Evolutionary conservation across 2,113 vertebrate species (phyloP).

Genomic region (Podocnemis expansa): DNA sequence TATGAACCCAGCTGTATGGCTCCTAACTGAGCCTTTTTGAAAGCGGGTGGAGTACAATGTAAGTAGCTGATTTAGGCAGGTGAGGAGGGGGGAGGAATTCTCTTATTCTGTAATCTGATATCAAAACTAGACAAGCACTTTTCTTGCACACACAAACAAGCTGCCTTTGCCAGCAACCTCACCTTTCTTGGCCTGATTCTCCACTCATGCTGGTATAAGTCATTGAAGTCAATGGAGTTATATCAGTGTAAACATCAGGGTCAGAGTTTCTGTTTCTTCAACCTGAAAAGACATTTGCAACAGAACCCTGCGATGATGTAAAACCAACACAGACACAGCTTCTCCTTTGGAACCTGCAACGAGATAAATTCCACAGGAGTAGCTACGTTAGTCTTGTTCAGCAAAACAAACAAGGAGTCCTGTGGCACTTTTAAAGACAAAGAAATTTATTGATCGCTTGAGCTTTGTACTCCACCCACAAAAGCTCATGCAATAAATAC

Average conservation of each 20-base stretch:
- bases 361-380: too few species aligned
- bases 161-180: slow-evolving; percentile 50
- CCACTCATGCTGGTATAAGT: slow-evolving; percentile 21
- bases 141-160: slow-evolving; percentile 71
- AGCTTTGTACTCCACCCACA: too few species aligned
- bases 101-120: slow-evolving; percentile 70
- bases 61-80: slow-evolving; percentile 56
- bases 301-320: not conserved
- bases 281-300: not conserved
- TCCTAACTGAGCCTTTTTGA: slow-evolving; percentile 67
- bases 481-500: too few species aligned
- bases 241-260: not conserved
- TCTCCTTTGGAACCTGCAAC: too few species aligned
- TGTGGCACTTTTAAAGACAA: too few species aligned
- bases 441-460: too few species aligned
- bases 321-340: too few species aligned
- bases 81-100: slow-evolving; percentile 71
- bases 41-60: slow-evolving; percentile 69
- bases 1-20: slow-evolving; percentile 55
- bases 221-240: slow-evolving; percentile 1
- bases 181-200: slow-evolving; percentile 36
- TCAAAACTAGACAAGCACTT: slow-evolving; percentile 73
- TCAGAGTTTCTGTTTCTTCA: not conserved
- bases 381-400: too few species aligned
- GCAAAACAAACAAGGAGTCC: too few species aligned